Evolutionary conservation across 2,888 invertebrate genomes (phyloP), one percentile per base, ranked within the genome.

Genomic region (Tiliacea aurago): DNA sequence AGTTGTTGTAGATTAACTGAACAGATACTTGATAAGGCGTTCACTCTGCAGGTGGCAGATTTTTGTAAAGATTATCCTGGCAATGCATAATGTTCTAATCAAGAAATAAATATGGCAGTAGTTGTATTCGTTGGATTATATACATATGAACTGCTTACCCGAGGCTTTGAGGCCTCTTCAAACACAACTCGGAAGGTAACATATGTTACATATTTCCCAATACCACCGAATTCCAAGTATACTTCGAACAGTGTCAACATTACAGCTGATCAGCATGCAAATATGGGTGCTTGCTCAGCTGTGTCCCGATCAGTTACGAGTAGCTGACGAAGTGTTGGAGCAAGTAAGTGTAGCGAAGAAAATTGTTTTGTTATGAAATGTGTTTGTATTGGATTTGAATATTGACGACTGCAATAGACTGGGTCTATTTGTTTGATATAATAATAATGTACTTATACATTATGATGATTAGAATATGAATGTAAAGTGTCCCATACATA

Each of bases 251-350:
- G 56, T 49, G 69, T 62, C 49, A 68, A 45, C 73, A 78, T 70
- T 66, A 58, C 68, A 83, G 62, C 71, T 47, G 80, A 84, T 73
- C 77, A 55, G 68, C 84, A 81, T 72, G 82, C 68, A 80, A 86
- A 86, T 78, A 84, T 51, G 67, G 71, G 53, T 77, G 86, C 68
- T 81, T 86, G 79, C 20, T 65, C 86, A 86, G 86, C 75, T 86
- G 86, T 67, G 45, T 11, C 49, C 43, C 41, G 45, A 47, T 45
- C 28, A 56, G n/a, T n/a, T 18, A 45, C 23, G 20, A 28, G 9
- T 13, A 66, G 62, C 51, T 37, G 47, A 6, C 11, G 49, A 7
- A n/a, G 20, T 64, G 37, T 28, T 11, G 64, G 2, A 43, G 70
- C 45, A 59, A 55, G 49, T 23, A 68, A 61, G 65, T 70, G 67